A percentile compares a stretch with the other conserved stretches of the same genome.
These are phyloP conservation scores for Helarctos malayanus DNA, from an alignment of 2,797 vertebrate species.

Conservation along the genomic window DNA sequence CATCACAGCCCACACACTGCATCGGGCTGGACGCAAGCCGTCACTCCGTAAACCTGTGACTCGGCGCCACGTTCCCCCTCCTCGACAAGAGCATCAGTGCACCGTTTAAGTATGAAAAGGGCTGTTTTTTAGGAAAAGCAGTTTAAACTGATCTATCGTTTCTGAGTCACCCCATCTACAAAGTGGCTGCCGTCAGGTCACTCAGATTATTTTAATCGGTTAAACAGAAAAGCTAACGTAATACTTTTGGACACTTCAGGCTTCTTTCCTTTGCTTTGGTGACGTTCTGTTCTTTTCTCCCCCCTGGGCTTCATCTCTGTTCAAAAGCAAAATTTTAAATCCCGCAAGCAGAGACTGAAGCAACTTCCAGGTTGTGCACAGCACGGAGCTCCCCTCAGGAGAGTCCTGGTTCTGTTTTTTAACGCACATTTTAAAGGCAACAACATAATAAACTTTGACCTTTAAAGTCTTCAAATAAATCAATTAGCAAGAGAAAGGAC, in stretches of 20 bases:
- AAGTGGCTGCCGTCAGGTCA: not conserved
- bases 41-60: not conserved
- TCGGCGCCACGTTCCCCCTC: not conserved
- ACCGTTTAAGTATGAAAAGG: not conserved
- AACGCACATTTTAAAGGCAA: constrained; percentile 52
- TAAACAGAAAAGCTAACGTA: not conserved
- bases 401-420: not conserved
- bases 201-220: constrained; percentile 57
- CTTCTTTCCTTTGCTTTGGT: constrained; percentile 50
- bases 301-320: constrained; percentile 11
- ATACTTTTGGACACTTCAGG: constrained; percentile 41
- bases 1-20: not conserved
- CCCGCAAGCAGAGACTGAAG: constrained; percentile 52
- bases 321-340: constrained; percentile 71
- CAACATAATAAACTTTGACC: constrained; percentile 34
- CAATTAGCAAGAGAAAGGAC: constrained; percentile 47
- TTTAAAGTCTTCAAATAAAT: constrained; percentile 52
- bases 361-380: constrained; percentile 48
- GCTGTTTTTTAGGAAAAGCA: constrained; percentile 42
- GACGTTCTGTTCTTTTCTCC: not conserved
- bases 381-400: not conserved
- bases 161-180: not conserved
- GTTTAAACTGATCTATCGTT: constrained; percentile 12
- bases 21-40: not conserved
- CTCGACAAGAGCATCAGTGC: not conserved